phyloP scores from a whole-genome alignment of 1,140 invertebrate genomes.

The Calycopis cecrops region DNA sequence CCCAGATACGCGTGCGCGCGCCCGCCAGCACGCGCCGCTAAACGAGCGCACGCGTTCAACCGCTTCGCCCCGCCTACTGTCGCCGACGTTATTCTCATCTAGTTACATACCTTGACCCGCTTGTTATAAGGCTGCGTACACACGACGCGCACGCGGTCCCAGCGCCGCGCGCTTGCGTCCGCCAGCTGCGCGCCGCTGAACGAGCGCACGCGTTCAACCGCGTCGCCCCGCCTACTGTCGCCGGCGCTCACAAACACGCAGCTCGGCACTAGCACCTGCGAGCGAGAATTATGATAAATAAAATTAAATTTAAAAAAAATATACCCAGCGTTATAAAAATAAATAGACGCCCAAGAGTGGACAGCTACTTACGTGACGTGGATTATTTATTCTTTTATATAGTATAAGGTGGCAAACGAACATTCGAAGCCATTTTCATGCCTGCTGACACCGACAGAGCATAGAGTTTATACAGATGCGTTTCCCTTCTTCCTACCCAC shows the following conservation, averaged over 20 bases:
- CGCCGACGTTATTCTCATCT: too few species aligned
- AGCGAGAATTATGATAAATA: too few species aligned
- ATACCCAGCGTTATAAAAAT: too few species aligned
- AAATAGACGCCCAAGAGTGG: too few species aligned
- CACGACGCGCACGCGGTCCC: constrained; percentile 89
- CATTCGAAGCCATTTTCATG: too few species aligned
- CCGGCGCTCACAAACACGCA: constrained; percentile 87
- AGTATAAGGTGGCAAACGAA: too few species aligned
- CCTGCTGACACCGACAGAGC: too few species aligned
- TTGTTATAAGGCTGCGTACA: constrained; percentile 93
- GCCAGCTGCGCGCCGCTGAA: constrained; percentile 81
- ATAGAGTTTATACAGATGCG: too few species aligned
- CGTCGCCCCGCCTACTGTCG: constrained; percentile 81
- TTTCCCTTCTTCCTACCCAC: too few species aligned
- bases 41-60: constrained; percentile 86
- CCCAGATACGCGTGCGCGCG: constrained; percentile 83
- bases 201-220: constrained; percentile 83
- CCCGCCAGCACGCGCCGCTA: constrained; percentile 76
- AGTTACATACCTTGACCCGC: constrained; percentile 74
- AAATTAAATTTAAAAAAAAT: too few species aligned
- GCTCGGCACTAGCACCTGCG: constrained; percentile 83
- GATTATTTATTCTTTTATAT: too few species aligned
- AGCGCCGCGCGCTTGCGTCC: constrained; percentile 79
- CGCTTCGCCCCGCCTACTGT: constrained; percentile 80
- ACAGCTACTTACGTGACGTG: too few species aligned